Base-by-base conservation (phyloP, 1,140 invertebrate species). In the Drosophila malerkotliana region DNA sequence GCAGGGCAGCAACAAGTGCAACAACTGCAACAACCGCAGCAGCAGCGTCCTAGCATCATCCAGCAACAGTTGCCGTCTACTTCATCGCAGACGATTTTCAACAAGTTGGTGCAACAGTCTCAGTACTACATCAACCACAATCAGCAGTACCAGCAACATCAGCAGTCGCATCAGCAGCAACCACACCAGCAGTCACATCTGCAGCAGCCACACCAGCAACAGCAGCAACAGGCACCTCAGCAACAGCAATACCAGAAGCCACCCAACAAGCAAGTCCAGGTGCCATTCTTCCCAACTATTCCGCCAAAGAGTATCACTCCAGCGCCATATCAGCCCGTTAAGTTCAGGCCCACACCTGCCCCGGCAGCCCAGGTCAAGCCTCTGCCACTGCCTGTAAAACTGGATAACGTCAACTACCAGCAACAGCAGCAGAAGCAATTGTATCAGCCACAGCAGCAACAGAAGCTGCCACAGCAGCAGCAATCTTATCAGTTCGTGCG, bases 41-140 rank as follows among this genome's bases (percentile, higher is more conserved):
- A 77, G 10, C 41, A 30, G 32, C 59, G 61, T 12, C 74, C 64
- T 1, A 77, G 72, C 71, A 74, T 81, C 12, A 84, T 77, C 9
- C 91, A 80, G 51, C 83, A 90, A 24, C 75, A 87, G 21, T 6
- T 85, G 62, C 81, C 81, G 0, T 67, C 81, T 0, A 74, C 88
- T 1, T 80, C 84, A 0, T 74, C 77, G 2, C 83, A 88, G 28
- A 67, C 53, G n/a, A 79, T 90, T 5, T 90, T 80, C 59, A 91
- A 89, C 26, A 90, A 90, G 53, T 24, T 81, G 28, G 68, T 90
- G 52, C 79, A 92, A 26, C 91, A 93, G 24, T 92, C 92, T 54
- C 92, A 92, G n/a, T 91, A 72, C 64, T 93, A 90, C 90, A 92
- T 81, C 68, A 93, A 92, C 69, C 93, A 93, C 77, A 90, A 90